These are phyloP conservation scores for Solea senegalensis DNA, from an alignment of 2,113 vertebrate species.

Conservation along the genomic window DNA sequence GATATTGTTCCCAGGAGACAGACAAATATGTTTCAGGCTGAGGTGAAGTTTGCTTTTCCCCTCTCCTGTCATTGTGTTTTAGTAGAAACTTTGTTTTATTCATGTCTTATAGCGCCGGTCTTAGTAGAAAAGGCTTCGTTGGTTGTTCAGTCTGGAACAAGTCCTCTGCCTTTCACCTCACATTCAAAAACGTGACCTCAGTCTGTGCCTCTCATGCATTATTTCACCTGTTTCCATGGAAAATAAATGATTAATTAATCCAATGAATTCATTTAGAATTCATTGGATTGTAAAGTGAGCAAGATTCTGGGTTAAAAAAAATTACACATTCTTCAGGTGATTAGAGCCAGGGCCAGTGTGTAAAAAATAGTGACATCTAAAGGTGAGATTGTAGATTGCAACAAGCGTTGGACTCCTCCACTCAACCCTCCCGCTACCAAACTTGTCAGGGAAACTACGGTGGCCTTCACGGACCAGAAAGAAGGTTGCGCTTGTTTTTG, in stretches of 20 bases:
- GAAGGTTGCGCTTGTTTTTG: too few relatives aligned
- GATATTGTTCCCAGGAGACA: conserved; percentile 50
- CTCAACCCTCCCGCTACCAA: too few relatives aligned
- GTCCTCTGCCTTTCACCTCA: not conserved
- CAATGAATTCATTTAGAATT: not conserved
- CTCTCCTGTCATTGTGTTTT: conserved; percentile 14
- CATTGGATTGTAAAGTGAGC: not conserved
- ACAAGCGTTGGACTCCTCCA: too few relatives aligned
- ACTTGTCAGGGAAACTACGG: too few relatives aligned
- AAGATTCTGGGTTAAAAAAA: not conserved
- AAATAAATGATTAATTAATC: not conserved
- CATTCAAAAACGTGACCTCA: not conserved
- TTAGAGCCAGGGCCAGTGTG: too few relatives aligned
- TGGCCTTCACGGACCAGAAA: too few relatives aligned
- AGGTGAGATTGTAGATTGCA: too few relatives aligned
- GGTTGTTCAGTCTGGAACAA: not conserved
- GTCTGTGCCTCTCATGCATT: not conserved
- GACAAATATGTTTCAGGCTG: conserved; percentile 27
- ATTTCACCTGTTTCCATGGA: not conserved
- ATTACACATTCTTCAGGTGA: too few relatives aligned
- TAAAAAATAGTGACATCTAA: too few relatives aligned
- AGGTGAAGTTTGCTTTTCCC: conserved; percentile 28
- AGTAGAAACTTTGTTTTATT: conserved; percentile 2
- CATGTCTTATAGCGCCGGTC: not conserved
- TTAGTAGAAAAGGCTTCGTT: conserved; percentile 5